Conservation (phyloP, 2,797 vertebrate species). For the Simalia tracyae region DNA sequence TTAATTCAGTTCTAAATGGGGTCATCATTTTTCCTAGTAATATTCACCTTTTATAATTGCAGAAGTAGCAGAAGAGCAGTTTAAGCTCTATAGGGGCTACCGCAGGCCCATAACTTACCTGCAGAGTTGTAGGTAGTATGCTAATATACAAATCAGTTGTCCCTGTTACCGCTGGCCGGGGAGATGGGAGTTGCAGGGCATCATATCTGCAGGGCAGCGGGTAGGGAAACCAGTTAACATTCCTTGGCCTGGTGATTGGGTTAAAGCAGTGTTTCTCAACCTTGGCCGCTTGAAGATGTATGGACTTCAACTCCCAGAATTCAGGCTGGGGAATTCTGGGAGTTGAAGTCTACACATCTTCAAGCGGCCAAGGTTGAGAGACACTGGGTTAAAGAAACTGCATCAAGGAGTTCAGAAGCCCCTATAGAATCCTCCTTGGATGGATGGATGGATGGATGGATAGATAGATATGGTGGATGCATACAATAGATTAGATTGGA, state of each 20-base stretch:
- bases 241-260: not conserved
- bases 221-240: not conserved
- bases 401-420: no score
- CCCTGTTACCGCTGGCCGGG: not conserved
- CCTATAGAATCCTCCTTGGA: no score
- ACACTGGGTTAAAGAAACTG: not conserved
- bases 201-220: not conserved
- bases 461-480: no score
- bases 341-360: not conserved
- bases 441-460: no score
- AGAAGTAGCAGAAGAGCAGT: not conserved
- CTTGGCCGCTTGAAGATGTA: not conserved
- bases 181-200: not conserved
- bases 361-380: not conserved
- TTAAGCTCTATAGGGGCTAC: not conserved
- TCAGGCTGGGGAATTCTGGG: not conserved
- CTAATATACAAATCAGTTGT: not conserved
- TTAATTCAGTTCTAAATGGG: not conserved
- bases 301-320: not conserved
- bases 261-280: not conserved
- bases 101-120: not conserved
- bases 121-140: not conserved
- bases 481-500: no score
- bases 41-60: not conserved
- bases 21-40: not conserved